These are phyloP conservation scores for Salminus brasiliensis DNA, from an alignment of 2,113 vertebrate species.

Conservation along the genomic window DNA sequence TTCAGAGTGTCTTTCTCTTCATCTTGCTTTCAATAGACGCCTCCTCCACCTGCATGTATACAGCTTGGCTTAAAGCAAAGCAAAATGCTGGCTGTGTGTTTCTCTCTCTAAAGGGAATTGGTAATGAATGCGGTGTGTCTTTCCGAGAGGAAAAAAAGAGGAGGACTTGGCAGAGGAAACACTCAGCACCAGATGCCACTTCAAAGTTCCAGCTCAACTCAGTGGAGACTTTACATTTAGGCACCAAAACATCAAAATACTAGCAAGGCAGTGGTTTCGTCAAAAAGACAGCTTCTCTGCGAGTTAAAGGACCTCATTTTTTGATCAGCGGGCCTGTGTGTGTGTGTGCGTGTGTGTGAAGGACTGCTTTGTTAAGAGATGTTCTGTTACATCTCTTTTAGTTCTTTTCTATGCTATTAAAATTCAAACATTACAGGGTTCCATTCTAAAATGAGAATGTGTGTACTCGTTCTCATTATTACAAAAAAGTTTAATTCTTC, in stretches of 20 bases:
- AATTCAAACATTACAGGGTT: neutral
- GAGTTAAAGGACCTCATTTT: neutral
- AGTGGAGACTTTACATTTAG: neutral
- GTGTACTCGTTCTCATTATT: neutral
- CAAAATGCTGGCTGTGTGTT: constrained; percentile 1
- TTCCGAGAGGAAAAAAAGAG: neutral
- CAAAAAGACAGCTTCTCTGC: neutral
- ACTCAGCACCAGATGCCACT: neutral
- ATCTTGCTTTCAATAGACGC: neutral
- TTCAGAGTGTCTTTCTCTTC: constrained; percentile 22
- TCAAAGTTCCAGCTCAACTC: constrained; percentile 5
- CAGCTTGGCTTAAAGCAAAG: neutral
- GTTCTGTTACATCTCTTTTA: neutral
- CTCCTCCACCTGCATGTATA: neutral
- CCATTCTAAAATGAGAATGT: neutral
- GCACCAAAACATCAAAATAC: neutral
- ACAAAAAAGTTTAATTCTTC: neutral
- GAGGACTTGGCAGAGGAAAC: neutral
- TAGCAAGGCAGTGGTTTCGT: neutral
- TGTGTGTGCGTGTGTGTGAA: too few species aligned
- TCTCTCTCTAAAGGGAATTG: constrained; percentile 4
- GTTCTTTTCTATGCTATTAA: neutral
- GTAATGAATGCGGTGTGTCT: neutral
- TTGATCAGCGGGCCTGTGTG: neutral
- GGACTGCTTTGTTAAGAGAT: neutral